Conservation (phyloP, 2,113 vertebrate species). For the Brienomyrus brachyistius region DNA sequence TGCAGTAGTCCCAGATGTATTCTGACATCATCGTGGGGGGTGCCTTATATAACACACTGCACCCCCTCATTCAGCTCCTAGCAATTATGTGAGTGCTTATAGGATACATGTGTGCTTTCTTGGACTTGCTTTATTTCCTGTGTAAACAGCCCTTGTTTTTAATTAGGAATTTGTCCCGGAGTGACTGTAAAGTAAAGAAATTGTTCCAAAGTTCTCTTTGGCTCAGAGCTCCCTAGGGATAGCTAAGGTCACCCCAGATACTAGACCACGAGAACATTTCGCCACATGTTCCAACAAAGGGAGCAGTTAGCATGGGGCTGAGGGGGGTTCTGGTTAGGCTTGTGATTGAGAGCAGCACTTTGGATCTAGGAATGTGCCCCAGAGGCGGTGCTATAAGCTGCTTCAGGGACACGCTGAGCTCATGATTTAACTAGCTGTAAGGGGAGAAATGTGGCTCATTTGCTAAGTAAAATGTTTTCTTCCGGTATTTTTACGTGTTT, state of each 20-base stretch:
- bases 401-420: background rate
- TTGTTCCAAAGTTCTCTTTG: background rate
- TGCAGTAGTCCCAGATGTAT: background rate
- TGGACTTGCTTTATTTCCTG: background rate
- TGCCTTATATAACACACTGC: background rate
- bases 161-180: constrained; percentile 6
- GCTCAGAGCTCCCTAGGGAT: background rate
- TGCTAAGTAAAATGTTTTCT: background rate
- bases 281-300: background rate
- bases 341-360: background rate
- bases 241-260: background rate
- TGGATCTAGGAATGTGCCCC: background rate
- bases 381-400: background rate
- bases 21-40: background rate
- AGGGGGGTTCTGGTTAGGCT: background rate
- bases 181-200: background rate
- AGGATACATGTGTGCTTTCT: background rate
- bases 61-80: background rate
- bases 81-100: background rate
- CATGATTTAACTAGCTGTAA: background rate
- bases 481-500: background rate
- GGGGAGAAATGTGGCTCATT: background rate
- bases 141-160: background rate
- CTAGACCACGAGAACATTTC: background rate
- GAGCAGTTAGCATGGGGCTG: background rate